phyloP scores from a whole-genome alignment of 1,140 invertebrate genomes.

The Drosophila lini region DNA sequence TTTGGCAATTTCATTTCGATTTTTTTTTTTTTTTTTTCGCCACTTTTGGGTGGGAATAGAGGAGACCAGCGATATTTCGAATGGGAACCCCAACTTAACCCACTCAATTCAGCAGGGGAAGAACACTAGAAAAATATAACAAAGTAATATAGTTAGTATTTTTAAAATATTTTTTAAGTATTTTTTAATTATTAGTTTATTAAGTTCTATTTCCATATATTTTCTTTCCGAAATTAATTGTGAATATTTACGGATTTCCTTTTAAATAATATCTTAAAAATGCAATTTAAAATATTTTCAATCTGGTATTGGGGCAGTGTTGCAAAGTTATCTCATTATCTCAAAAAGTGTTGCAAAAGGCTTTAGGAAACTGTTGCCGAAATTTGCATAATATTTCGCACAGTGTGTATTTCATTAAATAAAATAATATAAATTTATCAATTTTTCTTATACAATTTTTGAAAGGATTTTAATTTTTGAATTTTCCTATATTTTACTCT shows the following conservation, averaged over 20 bases:
- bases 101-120: neutral
- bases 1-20: constrained; percentile 66
- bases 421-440: too few species aligned
- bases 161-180: neutral
- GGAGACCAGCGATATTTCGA: constrained; percentile 57
- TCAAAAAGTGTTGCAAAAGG: neutral
- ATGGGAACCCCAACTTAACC: constrained; percentile 17
- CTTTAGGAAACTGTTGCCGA: neutral
- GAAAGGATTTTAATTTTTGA: too few species aligned
- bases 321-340: neutral
- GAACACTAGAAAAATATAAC: neutral
- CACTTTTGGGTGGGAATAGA: constrained; percentile 16
- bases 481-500: too few species aligned
- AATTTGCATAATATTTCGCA: too few species aligned
- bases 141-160: too few species aligned
- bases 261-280: neutral
- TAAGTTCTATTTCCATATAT: too few species aligned
- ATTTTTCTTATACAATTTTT: too few species aligned
- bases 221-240: too few species aligned
- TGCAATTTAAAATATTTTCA: neutral
- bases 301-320: neutral
- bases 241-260: too few species aligned
- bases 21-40: constrained; percentile 8
- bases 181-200: neutral
- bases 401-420: too few species aligned